phyloP scores from a whole-genome alignment of 2,888 invertebrate species.

The Coenonympha glycerion region DNA sequence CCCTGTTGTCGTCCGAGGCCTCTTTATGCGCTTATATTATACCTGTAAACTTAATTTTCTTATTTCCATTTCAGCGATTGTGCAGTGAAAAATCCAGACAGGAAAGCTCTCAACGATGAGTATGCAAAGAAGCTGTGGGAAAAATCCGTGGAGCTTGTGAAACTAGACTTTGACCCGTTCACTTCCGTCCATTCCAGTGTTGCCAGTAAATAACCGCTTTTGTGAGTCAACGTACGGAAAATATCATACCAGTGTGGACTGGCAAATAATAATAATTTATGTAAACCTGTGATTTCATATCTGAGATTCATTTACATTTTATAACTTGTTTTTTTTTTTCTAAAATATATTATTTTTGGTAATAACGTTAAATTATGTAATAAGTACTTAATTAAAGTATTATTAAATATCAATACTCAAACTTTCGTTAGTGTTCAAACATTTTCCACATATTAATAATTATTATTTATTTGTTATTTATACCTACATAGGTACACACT shows the following conservation, averaged over 20 bases:
- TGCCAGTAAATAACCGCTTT: constrained; percentile 7
- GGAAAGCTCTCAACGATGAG: constrained; percentile 63
- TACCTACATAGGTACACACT: too few species aligned
- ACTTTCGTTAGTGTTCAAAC: too few species aligned
- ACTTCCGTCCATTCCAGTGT: constrained; percentile 34
- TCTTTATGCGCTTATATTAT: not conserved
- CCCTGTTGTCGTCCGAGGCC: not conserved
- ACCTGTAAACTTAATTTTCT: not conserved
- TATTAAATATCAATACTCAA: too few species aligned
- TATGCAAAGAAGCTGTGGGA: constrained; percentile 78
- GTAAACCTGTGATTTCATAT: not conserved
- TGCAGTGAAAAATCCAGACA: constrained; percentile 52
- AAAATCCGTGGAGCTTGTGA: constrained; percentile 74
- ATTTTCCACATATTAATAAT: too few species aligned
- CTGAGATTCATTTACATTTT: too few species aligned
- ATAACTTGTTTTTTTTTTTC: not conserved
- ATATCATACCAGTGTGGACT: not conserved
- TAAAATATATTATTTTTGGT: too few species aligned
- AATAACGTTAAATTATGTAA: too few species aligned
- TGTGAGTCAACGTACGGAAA: not conserved
- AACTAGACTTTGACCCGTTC: constrained; percentile 59
- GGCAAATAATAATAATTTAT: not conserved
- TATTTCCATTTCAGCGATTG: constrained; percentile 73
- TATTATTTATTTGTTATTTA: too few species aligned
- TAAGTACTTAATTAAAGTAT: too few species aligned